These are phyloP conservation scores for Epicauta chinensis DNA, from an alignment of 1,140 invertebrate genomes.

Conservation along the genomic window DNA sequence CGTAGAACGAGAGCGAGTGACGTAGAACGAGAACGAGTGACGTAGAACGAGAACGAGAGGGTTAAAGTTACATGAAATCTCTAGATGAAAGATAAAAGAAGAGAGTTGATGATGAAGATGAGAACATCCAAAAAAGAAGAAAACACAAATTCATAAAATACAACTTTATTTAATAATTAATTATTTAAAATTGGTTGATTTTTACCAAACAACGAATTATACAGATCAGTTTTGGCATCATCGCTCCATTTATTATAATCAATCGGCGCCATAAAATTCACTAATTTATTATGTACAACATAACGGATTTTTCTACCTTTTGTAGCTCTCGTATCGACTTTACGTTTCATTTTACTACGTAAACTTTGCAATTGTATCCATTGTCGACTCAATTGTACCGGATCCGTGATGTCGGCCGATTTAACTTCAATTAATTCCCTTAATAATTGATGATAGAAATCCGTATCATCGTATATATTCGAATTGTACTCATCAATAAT, in stretches of 20 bases:
- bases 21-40: too few species aligned
- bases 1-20: too few species aligned
- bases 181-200: background rate
- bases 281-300: conserved; percentile 81
- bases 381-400: conserved; percentile 70
- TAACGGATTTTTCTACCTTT: conserved; percentile 90
- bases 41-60: too few species aligned
- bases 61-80: too few species aligned
- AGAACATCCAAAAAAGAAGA: too few species aligned
- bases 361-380: conserved; percentile 89
- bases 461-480: conserved; percentile 94
- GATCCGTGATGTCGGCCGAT: conserved; percentile 73
- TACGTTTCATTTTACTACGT: conserved; percentile 81
- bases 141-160: too few species aligned
- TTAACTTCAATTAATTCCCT: conserved; percentile 90
- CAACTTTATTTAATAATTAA: too few species aligned
- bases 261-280: conserved; percentile 90
- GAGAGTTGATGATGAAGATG: too few species aligned
- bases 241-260: conserved; percentile 65
- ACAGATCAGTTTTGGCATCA: conserved; percentile 73
- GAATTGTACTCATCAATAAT: conserved; percentile 54
- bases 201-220: conserved; percentile 71
- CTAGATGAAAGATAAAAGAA: too few species aligned
- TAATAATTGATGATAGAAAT: conserved; percentile 93
- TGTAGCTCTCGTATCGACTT: conserved; percentile 84